Evolutionary conservation across 2,113 vertebrate genomes (phyloP), one percentile per base, ranked within the genome.

Genomic region (Pachycephala philippinensis): DNA sequence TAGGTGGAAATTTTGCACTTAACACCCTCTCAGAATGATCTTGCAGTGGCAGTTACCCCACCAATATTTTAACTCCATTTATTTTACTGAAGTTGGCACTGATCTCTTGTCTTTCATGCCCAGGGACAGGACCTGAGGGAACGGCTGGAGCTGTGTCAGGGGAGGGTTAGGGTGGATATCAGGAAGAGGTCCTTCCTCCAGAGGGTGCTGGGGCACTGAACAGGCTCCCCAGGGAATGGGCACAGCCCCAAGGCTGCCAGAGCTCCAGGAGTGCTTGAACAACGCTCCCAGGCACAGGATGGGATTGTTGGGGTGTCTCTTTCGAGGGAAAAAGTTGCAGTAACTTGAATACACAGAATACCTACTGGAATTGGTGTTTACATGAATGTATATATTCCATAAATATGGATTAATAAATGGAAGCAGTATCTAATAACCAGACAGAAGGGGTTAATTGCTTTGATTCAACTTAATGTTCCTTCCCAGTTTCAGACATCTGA

Each of bases 141-240:
- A 40, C 0, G 1, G 28, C 60, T 75, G 60, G 50, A 56, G n/a
- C n/a, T 40, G 15, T 13, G 40, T 3, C 59, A 74, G 30, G 22
- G 47, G 4, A 39, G 22, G n/a, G 0, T 47, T 4, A 24, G 69
- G 9, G 0, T 30, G 19, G 19, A 9, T 65, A 16, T 56, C 10
- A 75, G 60, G 23, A 0, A 24, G 49, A 56, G 13, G 15, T 47
- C 56, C 50, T 26, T 30, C 5, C 30, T n/a, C 4, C 50, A 57
- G 60, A 65, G 69, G 12, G 15, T 39, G n/a, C 0, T 15, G 9
- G 4, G 33, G 30, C 82, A n/a, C 50, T 56, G 59, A n/a, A 2
- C 28, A 47, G n/a, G 13, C 42, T 75, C 24, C 40, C 30, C 20
- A 40, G 42, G 42, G 35, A 31, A 66, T 42, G 52, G 21, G 1